Base-by-base conservation (phyloP, 2,797 vertebrate genomes). In the Poecile montanus region DNA sequence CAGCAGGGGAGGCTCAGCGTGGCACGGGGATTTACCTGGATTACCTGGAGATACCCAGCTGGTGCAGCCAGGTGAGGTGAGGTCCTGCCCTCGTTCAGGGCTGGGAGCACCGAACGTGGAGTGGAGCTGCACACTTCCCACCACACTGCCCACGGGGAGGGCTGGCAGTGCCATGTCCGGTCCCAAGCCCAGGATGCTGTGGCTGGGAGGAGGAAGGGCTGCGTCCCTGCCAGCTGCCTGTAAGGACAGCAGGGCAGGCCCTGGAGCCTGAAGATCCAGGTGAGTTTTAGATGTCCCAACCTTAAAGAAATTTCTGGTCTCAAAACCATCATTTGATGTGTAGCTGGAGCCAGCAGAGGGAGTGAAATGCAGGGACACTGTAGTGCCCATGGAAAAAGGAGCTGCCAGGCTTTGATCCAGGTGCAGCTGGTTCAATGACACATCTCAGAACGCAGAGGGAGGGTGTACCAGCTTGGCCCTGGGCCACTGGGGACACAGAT, bases 321-420 rank as follows among this genome's bases (percentile, higher is more conserved):
- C 56, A 19, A 71, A 87, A 89, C 23, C 57, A 73, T 76, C 17
- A 16, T 85, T 85, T 57, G 50, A 42, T n/a, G 53, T 63, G 16
- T 83, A 26, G 51, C 27, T 40, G 63, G 91, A 95, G 72, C 82
- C 91, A 95, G 94, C 82, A 94, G 95, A 95, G 94, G 90, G 91
- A 95, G 82, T 73, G 95, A 89, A 95, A 89, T 88, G 72, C 88
- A 89, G 91, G 63, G 63, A 66, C 47, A 3, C 36, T 11, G 2
- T 9, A 8, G 51, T 23, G 42, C 50, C 54, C 7, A 0, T 62
- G 78, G 36, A 8, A 42, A 40, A 76, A 44, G 76, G 60, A 74
- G 77, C 61, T 72, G 73, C 58, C 65, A 68, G 91, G n/a, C 14
- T 38, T 80, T 36, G 48, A 20, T 67, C 73, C 70, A 14, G 57